Base-by-base conservation (phyloP, 2,113 vertebrate genomes). In the Mustela lutreola region DNA sequence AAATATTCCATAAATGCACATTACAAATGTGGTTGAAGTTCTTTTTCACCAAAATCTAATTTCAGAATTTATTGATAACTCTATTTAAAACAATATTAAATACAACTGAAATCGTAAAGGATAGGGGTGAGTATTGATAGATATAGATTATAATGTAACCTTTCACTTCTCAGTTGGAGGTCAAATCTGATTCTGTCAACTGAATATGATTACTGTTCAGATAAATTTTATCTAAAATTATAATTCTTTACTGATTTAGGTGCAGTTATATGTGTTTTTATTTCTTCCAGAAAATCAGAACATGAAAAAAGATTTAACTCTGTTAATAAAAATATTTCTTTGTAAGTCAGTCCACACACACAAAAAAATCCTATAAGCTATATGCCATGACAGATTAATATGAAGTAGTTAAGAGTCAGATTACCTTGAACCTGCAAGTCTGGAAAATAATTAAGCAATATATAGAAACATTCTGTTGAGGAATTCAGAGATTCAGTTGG, bases 21-120 rank as follows among this genome's bases (percentile, higher is more conserved):
- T 96, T 97, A 31, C 28, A 97, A 97, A 97, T 95, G 48, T 24
- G 97, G 82, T 48, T 97, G 36, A 89, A 93, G 89, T 96, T 97
- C 70, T 98, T 95, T 80, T 96, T 96, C 11, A 88, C 31, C 28
- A 97, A 86, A 98, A 98, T 96, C 56, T 98, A 96, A 98, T 98
- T 98, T 98, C 11, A 98, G 93, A 98, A 97, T 76, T 89, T 97
- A 98, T 98, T 8, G 5, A 98, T 98, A 97, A 33, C 7, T 82
- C 58, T 50, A 97, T 97, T 98, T 97, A 97, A 98, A 98, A 96
- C 53, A 98, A 82, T 97, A 97, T 76, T 96, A 88, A 93, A 95
- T 96, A 94, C 73, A 97, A 48, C 11, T 90, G 33, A 50, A 98
- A 65, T 71, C 0, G 94, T 95, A 97, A 98, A 96, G 6, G 11